phyloP scores from a whole-genome alignment of 2,113 vertebrate species.

The Accipiter virgatus region DNA sequence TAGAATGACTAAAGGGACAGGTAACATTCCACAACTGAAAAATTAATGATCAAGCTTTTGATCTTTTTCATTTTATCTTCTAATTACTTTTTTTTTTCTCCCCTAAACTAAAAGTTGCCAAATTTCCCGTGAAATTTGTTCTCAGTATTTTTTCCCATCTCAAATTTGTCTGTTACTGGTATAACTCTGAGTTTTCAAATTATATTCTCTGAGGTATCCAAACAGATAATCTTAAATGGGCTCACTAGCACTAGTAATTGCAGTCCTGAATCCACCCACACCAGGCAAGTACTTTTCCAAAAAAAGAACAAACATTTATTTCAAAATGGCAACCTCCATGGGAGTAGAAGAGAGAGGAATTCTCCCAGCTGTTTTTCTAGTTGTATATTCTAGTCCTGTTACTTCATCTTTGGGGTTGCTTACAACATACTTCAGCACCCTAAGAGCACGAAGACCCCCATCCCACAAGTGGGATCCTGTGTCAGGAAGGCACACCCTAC shows the following conservation, averaged over 20 bases:
- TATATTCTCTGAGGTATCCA: not conserved
- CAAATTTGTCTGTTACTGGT: not conserved
- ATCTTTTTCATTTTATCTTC: not conserved
- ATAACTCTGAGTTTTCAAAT: not conserved
- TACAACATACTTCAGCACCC: not conserved
- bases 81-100: not conserved
- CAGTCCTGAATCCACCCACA: not conserved
- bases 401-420: not conserved
- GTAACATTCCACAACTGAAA: not conserved
- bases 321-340: not conserved
- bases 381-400: not conserved
- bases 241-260: not conserved
- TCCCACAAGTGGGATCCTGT: not conserved
- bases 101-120: not conserved
- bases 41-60: not conserved
- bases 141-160: not conserved
- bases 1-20: not conserved
- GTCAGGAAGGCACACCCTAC: not conserved
- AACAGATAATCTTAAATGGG: not conserved
- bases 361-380: not conserved
- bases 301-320: not conserved
- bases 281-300: not conserved
- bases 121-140: not conserved
- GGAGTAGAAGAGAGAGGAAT: not conserved
- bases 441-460: not conserved